A percentile compares a stretch with the other conserved stretches of the same genome.
Evolutionary conservation across 2,797 vertebrate genomes (phyloP).

Genomic region (Molossus molossus): DNA sequence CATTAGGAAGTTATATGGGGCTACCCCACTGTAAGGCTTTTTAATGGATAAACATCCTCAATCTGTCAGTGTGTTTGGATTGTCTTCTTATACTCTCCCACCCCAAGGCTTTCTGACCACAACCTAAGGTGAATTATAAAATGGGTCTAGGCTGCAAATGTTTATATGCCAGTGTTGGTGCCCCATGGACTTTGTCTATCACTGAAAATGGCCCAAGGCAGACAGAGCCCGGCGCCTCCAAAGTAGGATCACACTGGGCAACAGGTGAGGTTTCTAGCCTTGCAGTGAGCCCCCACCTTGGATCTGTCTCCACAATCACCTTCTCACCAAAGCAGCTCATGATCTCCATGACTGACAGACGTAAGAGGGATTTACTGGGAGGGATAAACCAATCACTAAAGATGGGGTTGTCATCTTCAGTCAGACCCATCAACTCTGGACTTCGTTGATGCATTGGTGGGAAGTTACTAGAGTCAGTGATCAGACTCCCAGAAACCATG

Average conservation of each 20-base stretch:
- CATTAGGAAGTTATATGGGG: not conserved
- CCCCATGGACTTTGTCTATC: not conserved
- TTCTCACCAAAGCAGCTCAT: not conserved
- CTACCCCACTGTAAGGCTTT: not conserved
- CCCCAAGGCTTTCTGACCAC: not conserved
- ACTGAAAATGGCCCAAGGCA: not conserved
- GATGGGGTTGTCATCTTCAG: not conserved
- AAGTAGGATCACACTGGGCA: accelerated
- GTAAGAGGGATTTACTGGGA: not conserved
- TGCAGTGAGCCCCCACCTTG: accelerated
- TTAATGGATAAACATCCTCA: not conserved
- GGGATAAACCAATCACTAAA: not conserved
- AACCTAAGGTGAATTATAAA: not conserved
- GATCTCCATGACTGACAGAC: not conserved
- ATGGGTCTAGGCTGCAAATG: not conserved
- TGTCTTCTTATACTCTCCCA: not conserved
- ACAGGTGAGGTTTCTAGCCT: not conserved
- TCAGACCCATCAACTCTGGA: not conserved
- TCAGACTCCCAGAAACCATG: not conserved
- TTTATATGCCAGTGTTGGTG: not conserved
- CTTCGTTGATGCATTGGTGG: not conserved
- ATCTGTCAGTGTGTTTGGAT: not conserved
- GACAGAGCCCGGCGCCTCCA: not conserved
- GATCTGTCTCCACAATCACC: not conserved
- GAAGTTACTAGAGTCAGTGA: not conserved